phyloP scores from a whole-genome alignment of 2,888 invertebrate genomes.

The Lingula anatina region DNA sequence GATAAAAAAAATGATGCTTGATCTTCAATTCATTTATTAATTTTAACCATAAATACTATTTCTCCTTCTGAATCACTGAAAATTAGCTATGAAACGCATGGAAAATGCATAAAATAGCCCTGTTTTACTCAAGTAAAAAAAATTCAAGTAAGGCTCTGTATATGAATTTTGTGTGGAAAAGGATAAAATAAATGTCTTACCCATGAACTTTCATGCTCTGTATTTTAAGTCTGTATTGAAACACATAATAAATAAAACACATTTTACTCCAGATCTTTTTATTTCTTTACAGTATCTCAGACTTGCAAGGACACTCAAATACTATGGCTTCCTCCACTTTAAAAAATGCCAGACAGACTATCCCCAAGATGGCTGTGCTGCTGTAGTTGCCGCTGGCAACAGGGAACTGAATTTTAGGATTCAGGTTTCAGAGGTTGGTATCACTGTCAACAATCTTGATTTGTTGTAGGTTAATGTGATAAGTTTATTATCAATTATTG shows the following conservation, averaged over 20 bases:
- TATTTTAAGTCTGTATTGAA: no score
- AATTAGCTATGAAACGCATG: background rate
- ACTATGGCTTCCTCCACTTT: conserved; percentile 85
- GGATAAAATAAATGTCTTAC: background rate
- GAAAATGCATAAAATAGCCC: background rate
- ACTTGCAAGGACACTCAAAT: conserved; percentile 74
- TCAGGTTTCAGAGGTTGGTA: no score
- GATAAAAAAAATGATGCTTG: no score
- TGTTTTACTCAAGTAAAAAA: no score
- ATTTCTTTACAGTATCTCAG: conserved; percentile 71
- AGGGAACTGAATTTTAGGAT: conserved; percentile 74
- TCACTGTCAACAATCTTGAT: no score
- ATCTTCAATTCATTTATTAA: no score
- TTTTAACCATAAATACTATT: background rate
- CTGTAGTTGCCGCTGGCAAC: conserved; percentile 76
- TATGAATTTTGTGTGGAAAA: background rate
- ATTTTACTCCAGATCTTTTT: background rate
- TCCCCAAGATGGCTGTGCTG: conserved; percentile 64
- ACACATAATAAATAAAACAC: no score
- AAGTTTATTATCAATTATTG: no score
- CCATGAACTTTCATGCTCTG: background rate
- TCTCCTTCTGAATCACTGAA: background rate
- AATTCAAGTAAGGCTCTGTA: no score
- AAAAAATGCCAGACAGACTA: conserved; percentile 71
- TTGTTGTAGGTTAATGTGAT: no score